Conservation (phyloP, 2,888 invertebrate genomes). For the Spisula subtruncata region DNA sequence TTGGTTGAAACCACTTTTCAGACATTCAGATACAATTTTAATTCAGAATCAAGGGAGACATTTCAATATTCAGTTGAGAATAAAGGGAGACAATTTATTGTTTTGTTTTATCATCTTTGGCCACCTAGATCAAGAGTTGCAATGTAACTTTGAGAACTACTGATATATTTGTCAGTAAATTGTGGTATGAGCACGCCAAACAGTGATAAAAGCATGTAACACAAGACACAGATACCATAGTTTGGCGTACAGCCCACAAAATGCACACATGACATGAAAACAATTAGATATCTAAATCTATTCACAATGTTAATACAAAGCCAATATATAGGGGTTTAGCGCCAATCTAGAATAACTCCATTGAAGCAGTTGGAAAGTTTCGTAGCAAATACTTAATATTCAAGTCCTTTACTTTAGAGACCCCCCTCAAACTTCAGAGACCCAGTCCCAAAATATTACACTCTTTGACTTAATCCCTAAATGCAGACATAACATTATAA, state of each 20-base stretch:
- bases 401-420: no score
- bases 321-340: not conserved
- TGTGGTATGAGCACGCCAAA: not conserved
- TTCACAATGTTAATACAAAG: constrained; percentile 21
- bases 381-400: no score
- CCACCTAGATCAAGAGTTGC: constrained; percentile 75
- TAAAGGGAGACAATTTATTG: not conserved
- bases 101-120: constrained; percentile 9
- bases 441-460: no score
- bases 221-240: not conserved
- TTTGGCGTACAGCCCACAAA: not conserved
- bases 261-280: constrained; percentile 20
- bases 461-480: no score
- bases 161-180: not conserved
- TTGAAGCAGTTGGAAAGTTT: no score
- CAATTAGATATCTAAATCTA: constrained; percentile 24
- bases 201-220: not conserved
- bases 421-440: no score
- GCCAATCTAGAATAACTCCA: no score
- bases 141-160: constrained; percentile 73
- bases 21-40: not conserved
- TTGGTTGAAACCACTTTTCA: no score
- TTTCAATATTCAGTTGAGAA: not conserved
- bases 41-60: not conserved
- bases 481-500: no score